Base-by-base conservation (phyloP, 2,888 invertebrate genomes). In the Cephus nigrinus region DNA sequence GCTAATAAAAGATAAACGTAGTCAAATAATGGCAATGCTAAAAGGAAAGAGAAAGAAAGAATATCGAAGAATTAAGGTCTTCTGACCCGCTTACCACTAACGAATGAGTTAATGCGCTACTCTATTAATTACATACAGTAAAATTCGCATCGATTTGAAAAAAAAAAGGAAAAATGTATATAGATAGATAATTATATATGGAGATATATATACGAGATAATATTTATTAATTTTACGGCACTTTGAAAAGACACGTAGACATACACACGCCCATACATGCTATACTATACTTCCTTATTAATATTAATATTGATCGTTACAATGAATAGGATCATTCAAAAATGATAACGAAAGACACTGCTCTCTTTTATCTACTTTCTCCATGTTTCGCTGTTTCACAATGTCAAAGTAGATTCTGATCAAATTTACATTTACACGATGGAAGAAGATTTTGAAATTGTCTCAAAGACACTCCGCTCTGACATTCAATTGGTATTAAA, bases 141-240 rank as follows among this genome's bases (percentile, higher is more conserved):
- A 83, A 76, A 80, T 82, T 84, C 83, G 75, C 82, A 86, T 82
- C 80, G 71, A 80, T 77, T 55, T 15, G 15, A 23, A 55, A 55
- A 9, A 35, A 40, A 23, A 55, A 23, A 55, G 23, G 23, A 23
- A 55, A 55, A 23, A 2, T 86, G 86, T 86, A 86, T 81, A 86
- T 86, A 86, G 81, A 80, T 85, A 84, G 83, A 69, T 80, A 82
- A 86, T 83, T 84, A 84, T 83, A 71, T 23, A 71, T 71, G 31
- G 33, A 71, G 23, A 23, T 55, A 55, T 33, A 71, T 71, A 71
- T 71, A 15, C 31, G 33, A 71, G 15, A 71, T 71, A 33, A 71
- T 71, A 71, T 71, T 71, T 71, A 71, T 71, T 71, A 71, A 31
- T 71, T 5, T 31, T 31, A 71, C 23, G 33, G 33, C 71, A 71